A percentile compares a stretch with the other conserved stretches of the same genome.
Conservation (phyloP, 2,113 vertebrate genomes). For the Acanthochromis polyacanthus region DNA sequence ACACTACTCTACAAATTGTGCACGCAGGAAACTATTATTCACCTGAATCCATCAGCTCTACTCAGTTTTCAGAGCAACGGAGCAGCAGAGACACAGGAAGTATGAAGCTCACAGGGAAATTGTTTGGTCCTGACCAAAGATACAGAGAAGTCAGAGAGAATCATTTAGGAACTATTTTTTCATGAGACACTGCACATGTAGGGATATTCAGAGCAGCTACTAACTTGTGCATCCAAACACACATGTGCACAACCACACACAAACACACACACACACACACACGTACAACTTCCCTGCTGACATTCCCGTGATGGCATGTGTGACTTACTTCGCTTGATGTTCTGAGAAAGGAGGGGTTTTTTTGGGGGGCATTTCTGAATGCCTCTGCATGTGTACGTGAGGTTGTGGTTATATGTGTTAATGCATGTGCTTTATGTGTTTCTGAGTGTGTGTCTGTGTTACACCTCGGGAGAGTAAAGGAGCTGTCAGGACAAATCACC, state of each 20-base stretch:
- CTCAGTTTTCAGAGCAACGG: constrained; percentile 22
- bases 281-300: constrained; percentile 52
- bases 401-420: constrained; percentile 27
- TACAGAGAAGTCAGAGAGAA: constrained; percentile 29
- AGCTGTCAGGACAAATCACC: constrained; percentile 81
- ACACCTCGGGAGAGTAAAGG: constrained; percentile 77
- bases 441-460: constrained; percentile 53
- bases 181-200: constrained; percentile 56
- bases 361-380: constrained; percentile 42
- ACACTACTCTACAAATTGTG: constrained; percentile 3
- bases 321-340: constrained; percentile 69
- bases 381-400: constrained; percentile 5
- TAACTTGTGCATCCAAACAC: constrained; percentile 8
- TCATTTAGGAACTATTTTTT: constrained; percentile 38
- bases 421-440: constrained; percentile 47
- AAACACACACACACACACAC: constrained; percentile 30
- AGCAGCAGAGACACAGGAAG: constrained; percentile 38
- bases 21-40: constrained; percentile 15
- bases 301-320: constrained; percentile 56
- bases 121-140: constrained; percentile 34
- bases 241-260: constrained; percentile 22
- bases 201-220: constrained; percentile 18
- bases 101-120: constrained; percentile 31
- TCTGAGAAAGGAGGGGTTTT: constrained; percentile 24
- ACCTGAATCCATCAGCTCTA: constrained; percentile 18